Evolutionary conservation across 2,888 invertebrate genomes (phyloP).

Genomic region (Phymatocera aterrima): DNA sequence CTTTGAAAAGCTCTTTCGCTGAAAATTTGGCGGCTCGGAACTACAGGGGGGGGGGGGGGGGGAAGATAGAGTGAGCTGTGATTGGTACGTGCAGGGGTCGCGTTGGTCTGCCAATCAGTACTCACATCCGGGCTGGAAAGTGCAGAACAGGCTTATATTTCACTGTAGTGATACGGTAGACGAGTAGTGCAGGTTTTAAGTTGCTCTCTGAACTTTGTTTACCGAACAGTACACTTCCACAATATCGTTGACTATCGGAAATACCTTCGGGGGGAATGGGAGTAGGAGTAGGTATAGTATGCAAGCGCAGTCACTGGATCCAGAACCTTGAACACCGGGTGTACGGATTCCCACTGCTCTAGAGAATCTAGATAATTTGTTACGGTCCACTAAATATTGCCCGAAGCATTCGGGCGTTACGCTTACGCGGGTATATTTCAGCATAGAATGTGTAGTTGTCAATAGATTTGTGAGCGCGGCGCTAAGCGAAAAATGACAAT

Average conservation of each 20-base stretch:
- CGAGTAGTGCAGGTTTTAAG: slow-evolving; percentile 10
- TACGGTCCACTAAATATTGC: background rate
- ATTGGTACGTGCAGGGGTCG: slow-evolving; percentile 16
- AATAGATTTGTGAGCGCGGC: background rate
- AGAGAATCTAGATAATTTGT: background rate
- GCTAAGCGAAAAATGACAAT: background rate
- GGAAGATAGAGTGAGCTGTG: background rate
- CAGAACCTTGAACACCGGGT: background rate
- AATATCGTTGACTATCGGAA: background rate
- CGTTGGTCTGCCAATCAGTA: slow-evolving; percentile 38
- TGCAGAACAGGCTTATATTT: slow-evolving; percentile 12
- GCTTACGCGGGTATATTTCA: background rate
- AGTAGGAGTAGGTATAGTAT: background rate
- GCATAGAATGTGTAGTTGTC: background rate
- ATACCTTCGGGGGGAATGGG: background rate
- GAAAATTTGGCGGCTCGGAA: background rate
- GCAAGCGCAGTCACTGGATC: background rate
- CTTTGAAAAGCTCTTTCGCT: slow-evolving; percentile 25
- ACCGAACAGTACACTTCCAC: background rate
- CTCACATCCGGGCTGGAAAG: slow-evolving; percentile 20
- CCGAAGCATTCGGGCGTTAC: background rate
- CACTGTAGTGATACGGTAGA: background rate
- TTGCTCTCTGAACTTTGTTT: background rate
- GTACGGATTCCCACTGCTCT: background rate
- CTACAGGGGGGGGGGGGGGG: background rate